phyloP scores from a whole-genome alignment of 2,797 vertebrate genomes.

The Atherinosoma microstoma region DNA sequence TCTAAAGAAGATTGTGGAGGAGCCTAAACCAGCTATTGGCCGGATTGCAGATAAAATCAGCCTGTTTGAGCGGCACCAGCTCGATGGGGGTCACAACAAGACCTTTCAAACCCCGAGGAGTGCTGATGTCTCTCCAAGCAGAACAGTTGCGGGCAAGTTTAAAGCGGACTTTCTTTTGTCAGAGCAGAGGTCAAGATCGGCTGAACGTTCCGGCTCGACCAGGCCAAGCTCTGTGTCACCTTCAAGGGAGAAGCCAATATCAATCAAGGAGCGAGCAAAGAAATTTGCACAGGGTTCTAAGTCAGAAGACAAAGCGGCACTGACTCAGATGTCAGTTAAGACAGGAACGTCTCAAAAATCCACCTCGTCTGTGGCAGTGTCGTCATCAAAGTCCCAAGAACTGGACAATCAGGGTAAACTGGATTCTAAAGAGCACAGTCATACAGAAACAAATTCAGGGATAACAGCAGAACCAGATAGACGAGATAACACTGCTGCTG shows the following conservation, averaged over 20 bases:
- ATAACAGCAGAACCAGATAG: conserved; percentile 60
- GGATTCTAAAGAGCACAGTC: conserved; percentile 41
- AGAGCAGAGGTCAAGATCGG: conserved; percentile 65
- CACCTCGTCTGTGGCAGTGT: neutral
- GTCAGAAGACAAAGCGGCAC: neutral
- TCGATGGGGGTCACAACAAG: conserved; percentile 47
- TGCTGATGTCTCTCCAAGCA: conserved; percentile 73
- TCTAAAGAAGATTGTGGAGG: conserved; percentile 49
- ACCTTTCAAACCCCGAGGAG: conserved; percentile 77
- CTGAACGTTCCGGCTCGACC: conserved; percentile 13
- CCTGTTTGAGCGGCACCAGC: conserved; percentile 86
- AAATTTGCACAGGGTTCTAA: conserved; percentile 44
- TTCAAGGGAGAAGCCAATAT: conserved; percentile 38
- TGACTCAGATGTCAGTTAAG: conserved; percentile 37
- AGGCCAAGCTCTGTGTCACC: conserved; percentile 53
- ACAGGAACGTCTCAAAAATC: conserved; percentile 52
- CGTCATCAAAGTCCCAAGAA: conserved; percentile 39
- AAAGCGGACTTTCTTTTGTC: conserved; percentile 65
- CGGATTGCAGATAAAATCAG: conserved; percentile 91
- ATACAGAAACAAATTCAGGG: conserved; percentile 24
- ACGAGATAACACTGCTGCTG: conserved; percentile 25
- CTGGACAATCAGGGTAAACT: conserved; percentile 70
- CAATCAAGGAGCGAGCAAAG: conserved; percentile 62
- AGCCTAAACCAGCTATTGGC: conserved; percentile 58
- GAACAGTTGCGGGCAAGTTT: conserved; percentile 81